A percentile compares a stretch with the other conserved stretches of the same genome.
Conservation (phyloP, 1,140 invertebrate genomes). For the Leptinotarsa defecta region DNA sequence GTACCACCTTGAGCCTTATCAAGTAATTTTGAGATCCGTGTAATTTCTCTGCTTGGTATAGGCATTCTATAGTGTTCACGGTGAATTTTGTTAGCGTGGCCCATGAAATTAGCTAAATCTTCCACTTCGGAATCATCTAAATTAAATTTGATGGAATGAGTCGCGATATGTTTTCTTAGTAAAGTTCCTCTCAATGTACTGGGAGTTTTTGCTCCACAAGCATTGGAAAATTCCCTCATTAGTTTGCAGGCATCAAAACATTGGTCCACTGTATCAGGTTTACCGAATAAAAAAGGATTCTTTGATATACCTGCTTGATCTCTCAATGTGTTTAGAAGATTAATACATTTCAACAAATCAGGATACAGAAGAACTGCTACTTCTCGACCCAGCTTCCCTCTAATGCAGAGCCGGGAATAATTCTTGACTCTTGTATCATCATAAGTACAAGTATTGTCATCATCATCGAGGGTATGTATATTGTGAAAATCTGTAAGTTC, state of each 20-base stretch:
- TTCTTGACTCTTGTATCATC: background rate
- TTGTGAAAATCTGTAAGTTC: background rate
- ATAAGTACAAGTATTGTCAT: background rate
- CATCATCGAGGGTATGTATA: background rate
- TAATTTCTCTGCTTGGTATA: conserved; percentile 4
- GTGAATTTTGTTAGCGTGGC: background rate
- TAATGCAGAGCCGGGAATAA: background rate
- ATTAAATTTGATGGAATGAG: background rate
- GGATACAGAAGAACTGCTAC: background rate
- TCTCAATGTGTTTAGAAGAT: background rate
- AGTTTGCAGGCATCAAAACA: background rate
- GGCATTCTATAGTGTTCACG: background rate
- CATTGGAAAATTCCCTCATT: conserved; percentile 1
- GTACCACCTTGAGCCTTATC: background rate
- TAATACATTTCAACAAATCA: background rate
- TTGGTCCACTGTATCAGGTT: background rate
- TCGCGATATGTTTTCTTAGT: background rate
- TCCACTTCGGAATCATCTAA: background rate
- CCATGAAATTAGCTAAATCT: conserved; percentile 9
- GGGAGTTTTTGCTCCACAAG: background rate
- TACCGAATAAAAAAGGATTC: background rate
- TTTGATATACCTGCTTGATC: background rate
- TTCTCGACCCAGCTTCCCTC: background rate
- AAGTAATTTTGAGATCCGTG: background rate
- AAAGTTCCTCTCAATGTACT: background rate